A percentile compares a stretch with the other conserved stretches of the same genome.
Evolutionary conservation across 2,888 invertebrate species (phyloP).

Genomic region (Yponomeuta cagnagella): DNA sequence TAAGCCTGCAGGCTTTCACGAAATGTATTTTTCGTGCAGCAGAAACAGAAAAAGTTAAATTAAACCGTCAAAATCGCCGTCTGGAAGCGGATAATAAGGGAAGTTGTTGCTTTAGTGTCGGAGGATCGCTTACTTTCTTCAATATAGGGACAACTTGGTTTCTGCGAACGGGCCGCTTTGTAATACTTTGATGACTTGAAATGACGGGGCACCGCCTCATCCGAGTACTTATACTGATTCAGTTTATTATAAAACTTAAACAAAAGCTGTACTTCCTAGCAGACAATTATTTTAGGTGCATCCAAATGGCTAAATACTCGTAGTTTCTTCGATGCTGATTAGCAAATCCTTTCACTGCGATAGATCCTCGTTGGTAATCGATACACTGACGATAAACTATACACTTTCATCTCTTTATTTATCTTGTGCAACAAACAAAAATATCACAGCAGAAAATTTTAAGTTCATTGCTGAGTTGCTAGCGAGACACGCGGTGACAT

Average conservation of each 20-base stretch:
- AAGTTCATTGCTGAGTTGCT: no score
- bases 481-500: no score
- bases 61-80: conserved; percentile 7
- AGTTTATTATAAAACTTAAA: not conserved
- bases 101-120: not conserved
- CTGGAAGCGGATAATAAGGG: not conserved
- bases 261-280: no score
- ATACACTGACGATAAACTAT: no score
- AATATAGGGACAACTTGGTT: not conserved
- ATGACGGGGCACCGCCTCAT: not conserved
- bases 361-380: no score
- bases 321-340: no score
- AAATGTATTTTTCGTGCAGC: not conserved
- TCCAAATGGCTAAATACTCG: no score
- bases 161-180: not conserved
- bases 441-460: no score
- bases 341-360: no score
- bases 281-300: no score
- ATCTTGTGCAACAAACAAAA: no score
- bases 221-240: not conserved
- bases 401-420: no score
- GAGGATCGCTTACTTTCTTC: not conserved
- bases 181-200: not conserved
- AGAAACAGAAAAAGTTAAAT: conserved; percentile 7
- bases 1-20: not conserved